phyloP scores from a whole-genome alignment of 2,888 invertebrate genomes.

The Mechanitis messenoides region DNA sequence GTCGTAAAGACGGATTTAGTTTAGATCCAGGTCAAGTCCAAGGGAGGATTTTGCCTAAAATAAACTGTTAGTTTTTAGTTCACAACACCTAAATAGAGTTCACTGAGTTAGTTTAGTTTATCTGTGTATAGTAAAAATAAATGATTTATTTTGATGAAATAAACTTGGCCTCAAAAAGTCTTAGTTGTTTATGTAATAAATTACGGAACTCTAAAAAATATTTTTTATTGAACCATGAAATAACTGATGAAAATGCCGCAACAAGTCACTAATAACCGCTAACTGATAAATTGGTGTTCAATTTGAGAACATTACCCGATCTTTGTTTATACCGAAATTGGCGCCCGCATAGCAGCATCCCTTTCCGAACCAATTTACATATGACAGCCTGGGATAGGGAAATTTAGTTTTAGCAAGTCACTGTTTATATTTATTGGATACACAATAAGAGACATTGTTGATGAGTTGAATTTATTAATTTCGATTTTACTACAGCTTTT shows the following conservation, averaged over 20 bases:
- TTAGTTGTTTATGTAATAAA: not conserved
- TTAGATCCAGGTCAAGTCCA: constrained; percentile 18
- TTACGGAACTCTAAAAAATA: constrained; percentile 1
- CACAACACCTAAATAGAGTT: not conserved
- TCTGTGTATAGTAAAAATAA: too few relatives aligned
- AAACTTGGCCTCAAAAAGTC: too few relatives aligned
- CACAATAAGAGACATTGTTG: not conserved
- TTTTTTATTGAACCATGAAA: not conserved
- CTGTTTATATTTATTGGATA: constrained; percentile 13
- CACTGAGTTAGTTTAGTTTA: too few relatives aligned
- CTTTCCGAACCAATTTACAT: constrained; percentile 65
- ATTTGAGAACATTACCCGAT: constrained; percentile 65
- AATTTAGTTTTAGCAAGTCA: constrained; percentile 27
- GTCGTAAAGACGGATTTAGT: constrained; percentile 24
- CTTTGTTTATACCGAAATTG: constrained; percentile 49
- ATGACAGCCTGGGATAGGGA: constrained; percentile 34
- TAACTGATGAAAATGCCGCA: constrained; percentile 13
- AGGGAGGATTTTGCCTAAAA: constrained; percentile 21
- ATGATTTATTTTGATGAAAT: too few relatives aligned
- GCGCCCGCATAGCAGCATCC: constrained; percentile 67
- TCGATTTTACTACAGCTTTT: too few relatives aligned
- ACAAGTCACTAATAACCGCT: constrained; percentile 31
- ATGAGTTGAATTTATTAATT: not conserved
- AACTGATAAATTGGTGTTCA: constrained; percentile 67
- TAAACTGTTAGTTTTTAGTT: constrained; percentile 8